A percentile compares a stretch with the other conserved stretches of the same genome.
Evolutionary conservation across 2,113 vertebrate genomes (phyloP).

Genomic region (Neodon shergylaensis): DNA sequence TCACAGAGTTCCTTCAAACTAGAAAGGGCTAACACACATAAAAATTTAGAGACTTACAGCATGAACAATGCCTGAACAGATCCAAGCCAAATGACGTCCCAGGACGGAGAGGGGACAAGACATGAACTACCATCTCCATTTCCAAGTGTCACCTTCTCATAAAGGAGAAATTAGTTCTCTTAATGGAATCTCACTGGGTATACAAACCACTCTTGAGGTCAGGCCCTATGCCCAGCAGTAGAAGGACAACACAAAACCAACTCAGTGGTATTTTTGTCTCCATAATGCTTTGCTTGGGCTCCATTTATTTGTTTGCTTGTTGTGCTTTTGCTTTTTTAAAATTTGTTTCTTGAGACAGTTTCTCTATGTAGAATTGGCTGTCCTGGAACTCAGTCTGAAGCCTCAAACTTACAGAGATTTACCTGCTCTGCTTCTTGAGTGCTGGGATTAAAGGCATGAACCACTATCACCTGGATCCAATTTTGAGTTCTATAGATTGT

Average conservation of each 20-base stretch:
- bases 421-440: no score
- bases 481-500: not conserved
- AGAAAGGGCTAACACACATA: not conserved
- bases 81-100: not conserved
- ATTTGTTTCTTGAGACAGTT: no score
- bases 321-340: no score
- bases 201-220: not conserved
- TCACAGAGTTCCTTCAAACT: not conserved
- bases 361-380: no score
- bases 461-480: no score
- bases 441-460: no score
- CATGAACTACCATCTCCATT: not conserved
- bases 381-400: no score
- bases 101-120: not conserved
- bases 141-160: not conserved
- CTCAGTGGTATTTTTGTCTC: not conserved
- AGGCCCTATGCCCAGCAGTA: not conserved
- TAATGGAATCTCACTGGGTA: not conserved
- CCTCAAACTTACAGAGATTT: no score
- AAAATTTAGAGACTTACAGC: not conserved
- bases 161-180: not conserved
- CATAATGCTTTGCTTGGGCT: not conserved
- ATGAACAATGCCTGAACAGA: not conserved
- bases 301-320: no score
- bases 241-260: not conserved